Percentiles rank a stretch among this genome's conserved stretches.
These are phyloP conservation scores for Medauroidea extradentata DNA, from an alignment of 1,140 invertebrate species.

Conservation along the genomic window DNA sequence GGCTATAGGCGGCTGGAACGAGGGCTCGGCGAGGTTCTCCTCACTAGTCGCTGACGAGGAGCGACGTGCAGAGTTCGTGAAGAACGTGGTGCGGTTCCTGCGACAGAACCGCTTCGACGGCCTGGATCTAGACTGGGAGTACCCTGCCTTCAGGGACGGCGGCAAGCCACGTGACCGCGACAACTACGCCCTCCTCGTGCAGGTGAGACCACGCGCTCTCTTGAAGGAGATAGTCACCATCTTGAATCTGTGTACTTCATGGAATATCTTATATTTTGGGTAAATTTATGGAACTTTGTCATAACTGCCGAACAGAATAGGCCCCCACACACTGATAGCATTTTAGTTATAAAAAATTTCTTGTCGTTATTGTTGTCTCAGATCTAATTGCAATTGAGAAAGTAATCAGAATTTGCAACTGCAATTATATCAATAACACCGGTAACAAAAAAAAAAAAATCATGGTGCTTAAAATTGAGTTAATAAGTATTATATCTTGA, in stretches of 20 bases:
- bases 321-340: too few species aligned
- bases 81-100: constrained; percentile 82
- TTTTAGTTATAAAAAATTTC: too few species aligned
- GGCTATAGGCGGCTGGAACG: constrained; percentile 95
- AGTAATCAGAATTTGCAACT: too few species aligned
- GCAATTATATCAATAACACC: too few species aligned
- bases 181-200: constrained; percentile 84
- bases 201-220: constrained; percentile 48
- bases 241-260: too few species aligned
- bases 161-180: constrained; percentile 84
- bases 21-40: constrained; percentile 85
- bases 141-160: constrained; percentile 87
- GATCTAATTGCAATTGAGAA: too few species aligned
- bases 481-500: too few species aligned
- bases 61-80: constrained; percentile 73
- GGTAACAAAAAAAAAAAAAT: too few species aligned
- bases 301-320: too few species aligned
- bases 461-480: too few species aligned
- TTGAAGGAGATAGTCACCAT: neutral
- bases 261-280: neutral
- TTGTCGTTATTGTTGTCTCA: too few species aligned
- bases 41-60: constrained; percentile 75
- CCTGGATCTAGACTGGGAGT: constrained; percentile 95
- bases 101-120: constrained; percentile 93
- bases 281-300: too few species aligned